Conservation (phyloP, 2,888 invertebrate genomes). For the Shargacucullia verbasci region DNA sequence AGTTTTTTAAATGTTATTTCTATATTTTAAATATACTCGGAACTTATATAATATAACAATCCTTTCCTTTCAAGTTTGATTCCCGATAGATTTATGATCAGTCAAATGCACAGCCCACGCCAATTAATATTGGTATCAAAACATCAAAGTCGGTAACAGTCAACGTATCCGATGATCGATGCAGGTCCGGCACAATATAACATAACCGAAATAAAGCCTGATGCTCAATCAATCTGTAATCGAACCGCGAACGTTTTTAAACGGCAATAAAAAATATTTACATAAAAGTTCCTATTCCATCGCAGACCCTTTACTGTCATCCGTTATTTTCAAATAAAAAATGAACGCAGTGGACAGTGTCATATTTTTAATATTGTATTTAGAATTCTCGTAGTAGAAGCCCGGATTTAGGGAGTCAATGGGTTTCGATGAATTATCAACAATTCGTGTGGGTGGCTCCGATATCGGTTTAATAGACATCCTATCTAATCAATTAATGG, state of each 20-base stretch:
- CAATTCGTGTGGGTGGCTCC: conserved; percentile 70
- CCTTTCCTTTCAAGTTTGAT: conserved; percentile 26
- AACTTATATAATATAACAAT: too few species aligned
- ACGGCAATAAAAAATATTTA: conserved; percentile 13
- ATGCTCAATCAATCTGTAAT: conserved; percentile 60
- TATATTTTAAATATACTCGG: too few species aligned
- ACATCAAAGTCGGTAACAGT: conserved; percentile 73
- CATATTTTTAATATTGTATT: conserved; percentile 20
- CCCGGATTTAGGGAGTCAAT: conserved; percentile 42
- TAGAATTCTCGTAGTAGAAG: conserved; percentile 5
- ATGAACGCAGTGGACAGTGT: conserved; percentile 19
- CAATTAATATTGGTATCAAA: conserved; percentile 76
- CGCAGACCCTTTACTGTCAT: not conserved
- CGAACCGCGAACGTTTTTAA: conserved; percentile 17
- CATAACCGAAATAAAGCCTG: conserved; percentile 60
- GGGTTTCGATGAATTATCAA: conserved; percentile 38
- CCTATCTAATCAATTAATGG: conserved; percentile 85
- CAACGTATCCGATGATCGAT: conserved; percentile 75
- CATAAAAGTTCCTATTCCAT: conserved; percentile 19
- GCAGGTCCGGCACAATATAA: conserved; percentile 64
- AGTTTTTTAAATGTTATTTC: too few species aligned
- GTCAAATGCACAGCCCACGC: conserved; percentile 63
- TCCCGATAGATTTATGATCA: conserved; percentile 66
- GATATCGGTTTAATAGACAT: conserved; percentile 72
- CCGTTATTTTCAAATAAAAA: conserved; percentile 10